Evolutionary conservation across 2,888 invertebrate genomes (phyloP), one percentile per base, ranked within the genome.

Genomic region (Tachina lurida): DNA sequence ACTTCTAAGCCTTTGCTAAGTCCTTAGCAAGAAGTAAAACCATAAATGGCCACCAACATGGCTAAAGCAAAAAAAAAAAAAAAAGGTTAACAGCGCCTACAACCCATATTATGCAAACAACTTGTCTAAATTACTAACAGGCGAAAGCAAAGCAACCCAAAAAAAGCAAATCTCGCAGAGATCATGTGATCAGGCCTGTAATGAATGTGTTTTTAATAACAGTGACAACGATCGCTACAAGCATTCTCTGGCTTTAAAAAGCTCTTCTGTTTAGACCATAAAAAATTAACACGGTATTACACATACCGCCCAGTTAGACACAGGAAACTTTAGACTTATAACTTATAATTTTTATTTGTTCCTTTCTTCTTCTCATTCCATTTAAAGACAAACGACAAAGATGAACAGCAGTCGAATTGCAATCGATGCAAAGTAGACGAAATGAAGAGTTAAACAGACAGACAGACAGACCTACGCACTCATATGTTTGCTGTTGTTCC

Each of bases 181-280:
- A 82, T 76, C 82, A 71, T 79, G 67, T 84, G 77, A 84, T 58
- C 83, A 88, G 88, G 89, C 89, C 89, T 87, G 91, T 91, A 92
- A 92, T 92, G 90, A 92, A 92, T 92, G 91, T 90, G 91, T 92
- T 92, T 92, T 92, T 92, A 92, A 92, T 92, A 92, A 89, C 90
- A 90, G 90, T 90, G 91, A 91, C 91, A 91, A 91, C 91, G 91
- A 91, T 91, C 91, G 91, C 90, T 89, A 88, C 88, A 88, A 87
- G 87, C 77, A 85, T 85, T 86, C 78, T 68, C 54, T 43, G 58
- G 86, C 67, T 58, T 45, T 70, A 62, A 76, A 67, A 68, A 63
- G 60, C 71, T 62, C 62, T 60, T 75, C 63, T 60, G 76, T 71
- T 62, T 45, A 68, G 39, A 70, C 31, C 68, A 82, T 74, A 75